These are phyloP conservation scores for Hemiscyllium ocellatum DNA, from an alignment of 2,113 vertebrate genomes.

Conservation along the genomic window DNA sequence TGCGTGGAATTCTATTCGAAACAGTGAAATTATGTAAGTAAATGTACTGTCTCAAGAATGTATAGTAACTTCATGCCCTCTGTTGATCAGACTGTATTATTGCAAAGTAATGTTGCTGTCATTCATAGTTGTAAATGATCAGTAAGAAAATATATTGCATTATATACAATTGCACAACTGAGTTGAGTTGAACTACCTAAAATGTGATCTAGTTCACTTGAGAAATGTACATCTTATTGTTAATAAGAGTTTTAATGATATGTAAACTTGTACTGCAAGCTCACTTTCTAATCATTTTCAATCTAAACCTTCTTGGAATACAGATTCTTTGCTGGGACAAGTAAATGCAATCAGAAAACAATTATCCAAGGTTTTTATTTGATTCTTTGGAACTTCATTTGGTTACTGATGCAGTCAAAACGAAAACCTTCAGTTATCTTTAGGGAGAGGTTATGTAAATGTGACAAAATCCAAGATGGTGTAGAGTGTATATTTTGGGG, in stretches of 20 bases:
- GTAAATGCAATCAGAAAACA: neutral
- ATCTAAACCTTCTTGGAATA: neutral
- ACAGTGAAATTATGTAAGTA: neutral
- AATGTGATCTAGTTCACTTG: neutral
- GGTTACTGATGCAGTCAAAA: neutral
- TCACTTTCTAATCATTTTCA: no score
- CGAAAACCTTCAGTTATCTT: neutral
- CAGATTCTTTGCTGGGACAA: neutral
- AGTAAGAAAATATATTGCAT: neutral
- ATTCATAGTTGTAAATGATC: neutral
- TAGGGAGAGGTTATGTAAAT: neutral
- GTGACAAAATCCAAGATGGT: neutral
- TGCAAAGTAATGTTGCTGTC: neutral
- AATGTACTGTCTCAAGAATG: neutral
- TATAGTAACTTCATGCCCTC: neutral
- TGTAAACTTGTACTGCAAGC: no score
- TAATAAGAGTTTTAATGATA: neutral
- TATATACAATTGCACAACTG: neutral
- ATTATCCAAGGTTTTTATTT: no score
- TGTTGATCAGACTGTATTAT: slow-evolving; percentile 6
- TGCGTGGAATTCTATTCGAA: neutral
- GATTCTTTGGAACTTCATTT: neutral
- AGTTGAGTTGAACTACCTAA: neutral
- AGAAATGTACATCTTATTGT: neutral
- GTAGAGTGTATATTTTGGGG: neutral